Evolutionary conservation across 2,888 invertebrate species (phyloP).

Genomic region (Xanthia icteritia): DNA sequence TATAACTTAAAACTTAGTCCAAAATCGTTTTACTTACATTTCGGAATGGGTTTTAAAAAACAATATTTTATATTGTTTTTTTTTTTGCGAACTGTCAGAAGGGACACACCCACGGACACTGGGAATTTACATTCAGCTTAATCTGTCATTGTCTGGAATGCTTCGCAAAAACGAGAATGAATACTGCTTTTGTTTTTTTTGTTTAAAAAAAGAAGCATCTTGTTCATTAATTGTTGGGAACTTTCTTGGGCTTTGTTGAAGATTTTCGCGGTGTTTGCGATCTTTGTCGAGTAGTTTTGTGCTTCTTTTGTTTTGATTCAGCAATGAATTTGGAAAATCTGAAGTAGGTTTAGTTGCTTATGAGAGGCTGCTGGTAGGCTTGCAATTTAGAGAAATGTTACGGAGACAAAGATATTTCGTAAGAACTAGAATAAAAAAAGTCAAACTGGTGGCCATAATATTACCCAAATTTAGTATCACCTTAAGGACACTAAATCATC

Average conservation of each 20-base stretch:
- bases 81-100: conserved; percentile 72
- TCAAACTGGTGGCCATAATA: too few relatives aligned
- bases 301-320: conserved; percentile 3
- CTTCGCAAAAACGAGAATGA: conserved; percentile 58
- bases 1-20: conserved; percentile 30
- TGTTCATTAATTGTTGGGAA: conserved; percentile 56
- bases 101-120: conserved; percentile 81
- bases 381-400: background rate
- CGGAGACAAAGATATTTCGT: too few relatives aligned
- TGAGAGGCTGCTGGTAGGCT: background rate
- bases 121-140: conserved; percentile 82
- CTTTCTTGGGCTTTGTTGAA: conserved; percentile 46
- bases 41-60: conserved; percentile 68
- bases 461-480: too few relatives aligned
- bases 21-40: conserved; percentile 46
- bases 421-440: too few relatives aligned
- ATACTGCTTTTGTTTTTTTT: conserved; percentile 47
- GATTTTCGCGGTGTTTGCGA: background rate
- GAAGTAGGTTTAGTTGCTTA: too few relatives aligned
- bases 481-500: too few relatives aligned
- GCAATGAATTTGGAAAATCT: background rate
- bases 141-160: conserved; percentile 85
- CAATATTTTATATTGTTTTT: conserved; percentile 71
- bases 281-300: background rate
- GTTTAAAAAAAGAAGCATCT: conserved; percentile 44